Evolutionary conservation across 2,797 vertebrate species (phyloP).

Genomic region (Xiphorhynchus erythropygius): DNA sequence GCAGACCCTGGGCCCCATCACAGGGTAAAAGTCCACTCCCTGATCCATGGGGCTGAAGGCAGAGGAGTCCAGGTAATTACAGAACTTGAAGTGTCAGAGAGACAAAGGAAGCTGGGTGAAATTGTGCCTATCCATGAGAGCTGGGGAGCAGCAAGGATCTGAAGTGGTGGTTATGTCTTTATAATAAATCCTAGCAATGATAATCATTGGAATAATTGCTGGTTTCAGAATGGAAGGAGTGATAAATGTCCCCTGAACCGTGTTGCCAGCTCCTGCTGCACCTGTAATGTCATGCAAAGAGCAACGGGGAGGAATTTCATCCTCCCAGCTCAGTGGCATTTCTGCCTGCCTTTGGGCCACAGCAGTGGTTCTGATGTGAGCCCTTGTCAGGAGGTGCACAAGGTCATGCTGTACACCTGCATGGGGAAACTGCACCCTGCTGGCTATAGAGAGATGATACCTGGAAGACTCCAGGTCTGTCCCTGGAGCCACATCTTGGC

Average conservation of each 20-base stretch:
- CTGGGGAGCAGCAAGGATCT: background rate
- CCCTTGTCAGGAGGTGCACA: background rate
- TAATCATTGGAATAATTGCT: slow-evolving; percentile 32
- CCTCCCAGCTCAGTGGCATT: background rate
- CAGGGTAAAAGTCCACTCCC: background rate
- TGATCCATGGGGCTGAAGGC: background rate
- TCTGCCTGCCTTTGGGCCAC: background rate
- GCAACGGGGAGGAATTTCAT: background rate
- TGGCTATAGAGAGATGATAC: background rate
- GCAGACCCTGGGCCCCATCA: background rate
- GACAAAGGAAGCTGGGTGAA: background rate
- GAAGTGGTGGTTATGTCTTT: background rate
- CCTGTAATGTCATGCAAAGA: background rate
- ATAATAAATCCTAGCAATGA: background rate
- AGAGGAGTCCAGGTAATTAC: background rate
- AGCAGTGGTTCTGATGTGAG: background rate
- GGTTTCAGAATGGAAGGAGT: slow-evolving; percentile 4
- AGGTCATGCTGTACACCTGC: accelerated
- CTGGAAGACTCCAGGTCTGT: background rate
- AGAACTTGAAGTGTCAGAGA: background rate
- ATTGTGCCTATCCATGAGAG: background rate
- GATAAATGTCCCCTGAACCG: background rate
- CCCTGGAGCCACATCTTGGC: background rate
- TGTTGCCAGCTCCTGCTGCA: background rate
- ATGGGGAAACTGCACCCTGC: accelerated